phyloP scores from a whole-genome alignment of 2,888 invertebrate species.

The Seira musarum region DNA sequence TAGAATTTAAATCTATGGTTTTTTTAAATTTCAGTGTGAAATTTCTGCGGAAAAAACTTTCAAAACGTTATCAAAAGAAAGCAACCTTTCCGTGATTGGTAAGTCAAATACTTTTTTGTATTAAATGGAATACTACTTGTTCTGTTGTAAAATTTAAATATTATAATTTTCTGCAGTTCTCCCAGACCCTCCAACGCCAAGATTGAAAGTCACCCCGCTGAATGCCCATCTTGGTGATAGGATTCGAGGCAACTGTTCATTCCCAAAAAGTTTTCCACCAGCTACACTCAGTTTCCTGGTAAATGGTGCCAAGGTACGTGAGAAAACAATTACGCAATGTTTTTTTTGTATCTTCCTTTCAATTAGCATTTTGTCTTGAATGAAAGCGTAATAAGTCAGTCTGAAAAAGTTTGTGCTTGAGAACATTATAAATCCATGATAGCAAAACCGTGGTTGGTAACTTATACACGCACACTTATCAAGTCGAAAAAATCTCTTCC shows the following conservation, averaged over 20 bases:
- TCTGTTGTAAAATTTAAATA: constrained; percentile 8
- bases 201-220: constrained; percentile 29
- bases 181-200: constrained; percentile 30
- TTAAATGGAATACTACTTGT: not conserved
- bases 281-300: constrained; percentile 55
- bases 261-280: constrained; percentile 43
- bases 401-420: not conserved
- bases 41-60: constrained; percentile 57
- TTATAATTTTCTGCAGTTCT: constrained; percentile 31
- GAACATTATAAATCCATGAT: not conserved
- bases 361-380: not conserved
- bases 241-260: constrained; percentile 53
- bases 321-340: not conserved
- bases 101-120: constrained; percentile 16
- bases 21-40: constrained; percentile 56
- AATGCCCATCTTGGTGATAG: constrained; percentile 31
- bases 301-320: constrained; percentile 53
- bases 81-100: constrained; percentile 59
- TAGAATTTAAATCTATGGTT: not conserved
- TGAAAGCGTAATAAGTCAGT: not conserved
- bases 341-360: not conserved
- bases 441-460: no score
- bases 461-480: not conserved
- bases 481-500: not conserved
- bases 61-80: constrained; percentile 52